Base-by-base conservation (phyloP, 2,113 vertebrate genomes). In the Sinocyclocheilus anshuiensis region DNA sequence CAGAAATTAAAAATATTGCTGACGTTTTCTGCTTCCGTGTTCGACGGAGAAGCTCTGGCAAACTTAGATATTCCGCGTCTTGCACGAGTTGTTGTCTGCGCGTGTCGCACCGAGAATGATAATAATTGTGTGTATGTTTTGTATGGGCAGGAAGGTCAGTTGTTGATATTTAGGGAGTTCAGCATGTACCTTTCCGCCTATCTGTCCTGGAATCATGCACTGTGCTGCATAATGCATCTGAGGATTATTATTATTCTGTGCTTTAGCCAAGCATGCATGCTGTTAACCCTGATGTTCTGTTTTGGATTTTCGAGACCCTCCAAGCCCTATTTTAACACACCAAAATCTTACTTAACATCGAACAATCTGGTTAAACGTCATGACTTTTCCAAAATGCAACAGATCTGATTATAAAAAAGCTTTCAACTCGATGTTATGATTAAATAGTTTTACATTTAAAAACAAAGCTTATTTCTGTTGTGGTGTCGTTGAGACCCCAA, bases 91-190 rank as follows among this genome's bases (percentile, higher is more conserved):
- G 81, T 87, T 82, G 13, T 57, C 61, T 80, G 89, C 57, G 65
- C 82, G 22, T 83, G 87, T 50, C 74, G 90, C 24, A 78, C 76
- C 92, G 88, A 87, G 87, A 81, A 4, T 89, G 29, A 24, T 55
- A 88, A 88, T 90, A 83, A 84, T 81, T 85, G 85, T 85, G 88
- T 85, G 79, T 82, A 88, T 87, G 89, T 91, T 89, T 84, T 90
- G 89, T 90, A 26, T 89, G 90, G 86, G 90, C 93, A 92, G 93
- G 94, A 95, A 95, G 95, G 94, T 95, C 95, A 95, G 94, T 90
- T 88, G 94, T 92, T 94, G 94, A 95, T 96, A 94, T 96, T 96
- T 95, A 91, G 94, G 94, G 94, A 94, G 93, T 55, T 36, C 86
- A 88, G 91, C 94, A 93, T 94, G 93, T 91, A 90, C 88, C 91